phyloP scores from a whole-genome alignment of 2,113 vertebrate genomes.

The Neogale vison region DNA sequence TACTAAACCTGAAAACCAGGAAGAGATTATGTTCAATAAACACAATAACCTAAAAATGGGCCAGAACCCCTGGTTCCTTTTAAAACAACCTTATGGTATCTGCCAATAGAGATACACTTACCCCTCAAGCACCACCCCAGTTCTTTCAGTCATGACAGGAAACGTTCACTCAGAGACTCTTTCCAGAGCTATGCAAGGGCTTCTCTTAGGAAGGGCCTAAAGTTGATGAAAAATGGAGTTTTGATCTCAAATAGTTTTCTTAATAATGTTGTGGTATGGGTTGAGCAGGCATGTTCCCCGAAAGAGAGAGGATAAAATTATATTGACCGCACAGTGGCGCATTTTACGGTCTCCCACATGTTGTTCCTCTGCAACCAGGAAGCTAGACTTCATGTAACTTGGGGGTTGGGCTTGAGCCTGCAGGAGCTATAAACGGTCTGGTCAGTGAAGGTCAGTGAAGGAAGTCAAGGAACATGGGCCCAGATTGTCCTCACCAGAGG shows the following conservation, averaged over 20 bases:
- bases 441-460: neutral
- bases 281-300: neutral
- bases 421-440: neutral
- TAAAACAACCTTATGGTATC: neutral
- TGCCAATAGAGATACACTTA: neutral
- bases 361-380: neutral
- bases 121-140: neutral
- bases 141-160: neutral
- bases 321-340: neutral
- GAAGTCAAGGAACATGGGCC: neutral
- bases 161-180: neutral
- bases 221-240: conserved; percentile 10
- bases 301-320: neutral
- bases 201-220: neutral
- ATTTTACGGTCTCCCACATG: neutral
- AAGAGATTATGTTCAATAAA: neutral
- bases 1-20: neutral
- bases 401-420: neutral
- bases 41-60: neutral
- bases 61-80: neutral
- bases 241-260: conserved; percentile 17
- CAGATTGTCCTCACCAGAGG: neutral
- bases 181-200: neutral
- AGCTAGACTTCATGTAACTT: neutral
- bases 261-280: neutral